phyloP scores from a whole-genome alignment of 2,888 invertebrate species.

The Tigriopus californicus region DNA sequence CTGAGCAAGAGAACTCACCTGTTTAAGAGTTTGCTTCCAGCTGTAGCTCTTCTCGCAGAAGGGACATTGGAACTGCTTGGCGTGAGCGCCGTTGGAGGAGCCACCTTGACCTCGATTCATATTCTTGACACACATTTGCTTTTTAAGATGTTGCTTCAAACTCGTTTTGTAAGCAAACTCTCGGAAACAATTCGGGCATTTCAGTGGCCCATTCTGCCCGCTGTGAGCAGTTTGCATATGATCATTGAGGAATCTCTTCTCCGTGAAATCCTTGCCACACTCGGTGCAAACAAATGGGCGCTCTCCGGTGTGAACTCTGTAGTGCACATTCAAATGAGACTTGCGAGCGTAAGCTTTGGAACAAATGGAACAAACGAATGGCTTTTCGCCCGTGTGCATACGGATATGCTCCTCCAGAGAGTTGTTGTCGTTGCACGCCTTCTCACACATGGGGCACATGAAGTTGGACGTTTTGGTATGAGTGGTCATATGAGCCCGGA shows the following conservation, averaged over 20 bases:
- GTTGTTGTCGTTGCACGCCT: conserved; percentile 16
- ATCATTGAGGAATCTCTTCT: conserved; percentile 15
- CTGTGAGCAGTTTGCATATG: conserved; percentile 15
- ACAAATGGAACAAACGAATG: conserved; percentile 14
- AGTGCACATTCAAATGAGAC: conserved; percentile 15
- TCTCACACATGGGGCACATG: conserved; percentile 16
- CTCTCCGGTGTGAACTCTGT: conserved; percentile 14
- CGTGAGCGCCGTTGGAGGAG: neutral
- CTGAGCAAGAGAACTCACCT: neutral
- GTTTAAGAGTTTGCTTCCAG: conserved; percentile 16
- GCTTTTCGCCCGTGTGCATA: conserved; percentile 16
- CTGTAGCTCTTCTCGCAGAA: conserved; percentile 16
- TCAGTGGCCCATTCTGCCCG: conserved; percentile 14
- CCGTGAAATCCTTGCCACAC: conserved; percentile 15
- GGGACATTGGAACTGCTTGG: conserved; percentile 14
- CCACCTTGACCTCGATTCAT: neutral
- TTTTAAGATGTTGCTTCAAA: conserved; percentile 15
- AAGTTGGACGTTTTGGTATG: conserved; percentile 16
- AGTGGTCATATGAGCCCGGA: conserved; percentile 15
- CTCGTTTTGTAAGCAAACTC: conserved; percentile 16
- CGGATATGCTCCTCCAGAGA: conserved; percentile 15
- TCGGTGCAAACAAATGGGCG: conserved; percentile 13
- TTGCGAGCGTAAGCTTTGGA: conserved; percentile 15
- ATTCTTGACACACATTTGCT: conserved; percentile 15
- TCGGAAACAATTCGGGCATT: conserved; percentile 15